A percentile compares a stretch with the other conserved stretches of the same genome.
Conservation (phyloP, 2,113 vertebrate species). For the Vidua chalybeata region DNA sequence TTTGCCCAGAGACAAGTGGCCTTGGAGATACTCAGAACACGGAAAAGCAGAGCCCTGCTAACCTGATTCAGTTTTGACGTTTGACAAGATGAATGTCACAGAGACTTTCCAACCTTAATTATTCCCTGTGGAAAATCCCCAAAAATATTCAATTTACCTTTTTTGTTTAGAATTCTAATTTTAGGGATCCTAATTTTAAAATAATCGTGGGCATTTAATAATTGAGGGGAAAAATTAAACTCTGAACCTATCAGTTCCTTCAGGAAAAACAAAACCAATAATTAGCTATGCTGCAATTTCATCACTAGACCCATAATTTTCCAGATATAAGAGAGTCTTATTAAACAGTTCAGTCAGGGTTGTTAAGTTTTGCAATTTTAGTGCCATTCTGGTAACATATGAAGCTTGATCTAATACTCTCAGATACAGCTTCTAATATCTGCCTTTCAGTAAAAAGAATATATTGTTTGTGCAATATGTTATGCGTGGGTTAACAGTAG, state of each 20-base stretch:
- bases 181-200: not conserved
- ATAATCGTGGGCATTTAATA: not conserved
- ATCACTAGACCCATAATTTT: not conserved
- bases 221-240: not conserved
- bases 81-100: not conserved
- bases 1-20: not conserved
- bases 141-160: not conserved
- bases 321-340: not conserved
- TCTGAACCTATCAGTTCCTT: not conserved
- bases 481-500: not conserved
- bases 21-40: not conserved
- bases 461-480: not conserved
- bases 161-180: not conserved
- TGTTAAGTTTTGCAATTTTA: not conserved
- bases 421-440: not conserved
- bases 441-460: not conserved
- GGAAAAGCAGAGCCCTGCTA: not conserved
- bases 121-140: not conserved
- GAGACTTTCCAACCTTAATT: not conserved
- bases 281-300: not conserved
- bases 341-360: not conserved
- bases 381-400: not conserved
- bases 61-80: not conserved
- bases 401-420: not conserved
- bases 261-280: not conserved